phyloP scores from a whole-genome alignment of 2,113 vertebrate species.

The Serranochromis macrocephalus region DNA sequence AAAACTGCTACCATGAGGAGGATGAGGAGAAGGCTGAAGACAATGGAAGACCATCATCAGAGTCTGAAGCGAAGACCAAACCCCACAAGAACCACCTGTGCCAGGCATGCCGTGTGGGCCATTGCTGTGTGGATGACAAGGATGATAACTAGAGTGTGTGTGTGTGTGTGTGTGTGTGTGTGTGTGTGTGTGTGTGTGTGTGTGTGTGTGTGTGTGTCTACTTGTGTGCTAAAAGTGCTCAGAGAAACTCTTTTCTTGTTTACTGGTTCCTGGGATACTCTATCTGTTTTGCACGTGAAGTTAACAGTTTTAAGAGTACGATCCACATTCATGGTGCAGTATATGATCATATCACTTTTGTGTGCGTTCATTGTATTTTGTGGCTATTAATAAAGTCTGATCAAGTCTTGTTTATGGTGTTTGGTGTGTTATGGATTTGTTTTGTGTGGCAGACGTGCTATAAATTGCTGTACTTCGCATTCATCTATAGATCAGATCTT shows the following conservation, averaged over 20 bases:
- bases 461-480: background rate
- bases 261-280: background rate
- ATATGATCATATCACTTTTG: background rate
- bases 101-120: background rate
- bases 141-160: background rate
- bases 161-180: background rate
- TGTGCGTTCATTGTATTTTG: background rate
- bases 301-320: background rate
- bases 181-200: background rate
- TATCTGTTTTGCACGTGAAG: background rate
- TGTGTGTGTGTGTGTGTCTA: background rate
- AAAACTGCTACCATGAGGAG: slow-evolving; percentile 37
- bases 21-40: background rate
- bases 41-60: background rate
- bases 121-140: background rate
- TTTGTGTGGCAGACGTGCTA: background rate
- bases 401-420: background rate
- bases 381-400: background rate
- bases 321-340: background rate
- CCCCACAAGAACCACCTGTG: background rate
- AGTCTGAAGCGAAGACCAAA: background rate
- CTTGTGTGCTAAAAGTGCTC: background rate
- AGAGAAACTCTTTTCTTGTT: background rate
- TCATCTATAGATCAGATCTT: background rate
- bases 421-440: background rate